These are phyloP conservation scores for Zootoca vivipara DNA, from an alignment of 2,113 vertebrate genomes.

Conservation along the genomic window DNA sequence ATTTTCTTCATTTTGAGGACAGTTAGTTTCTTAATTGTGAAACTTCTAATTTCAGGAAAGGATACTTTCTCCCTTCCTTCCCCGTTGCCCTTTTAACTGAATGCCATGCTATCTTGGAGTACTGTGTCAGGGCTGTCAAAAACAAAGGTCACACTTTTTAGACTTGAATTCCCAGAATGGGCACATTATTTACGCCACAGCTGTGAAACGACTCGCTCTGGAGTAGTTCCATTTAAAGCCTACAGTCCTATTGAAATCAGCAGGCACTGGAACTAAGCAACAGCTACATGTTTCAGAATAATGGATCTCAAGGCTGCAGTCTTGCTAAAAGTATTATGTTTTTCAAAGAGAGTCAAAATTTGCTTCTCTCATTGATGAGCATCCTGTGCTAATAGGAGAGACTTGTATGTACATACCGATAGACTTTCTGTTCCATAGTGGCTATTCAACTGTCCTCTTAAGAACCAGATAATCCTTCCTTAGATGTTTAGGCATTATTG, in stretches of 20 bases:
- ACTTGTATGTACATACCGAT: background rate
- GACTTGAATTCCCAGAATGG: slow-evolving; percentile 26
- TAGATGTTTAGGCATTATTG: background rate
- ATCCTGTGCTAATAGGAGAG: background rate
- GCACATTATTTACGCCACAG: slow-evolving; percentile 6
- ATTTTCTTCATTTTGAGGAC: slow-evolving; percentile 20
- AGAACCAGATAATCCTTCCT: background rate
- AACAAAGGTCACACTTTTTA: slow-evolving; percentile 33
- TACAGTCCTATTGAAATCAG: background rate
- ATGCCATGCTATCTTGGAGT: slow-evolving; percentile 15
- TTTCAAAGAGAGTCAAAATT: slow-evolving; percentile 3
- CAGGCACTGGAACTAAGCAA: background rate
- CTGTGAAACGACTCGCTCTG: background rate
- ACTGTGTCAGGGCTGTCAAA: slow-evolving; percentile 35
- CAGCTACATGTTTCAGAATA: background rate
- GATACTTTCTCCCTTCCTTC: background rate
- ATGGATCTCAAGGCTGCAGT: background rate
- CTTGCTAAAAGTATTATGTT: background rate
- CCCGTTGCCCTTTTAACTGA: background rate
- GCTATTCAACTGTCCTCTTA: background rate
- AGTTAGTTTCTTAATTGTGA: slow-evolving; percentile 16
- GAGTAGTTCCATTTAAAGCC: slow-evolving; percentile 3
- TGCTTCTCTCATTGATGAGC: background rate
- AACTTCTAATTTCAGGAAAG: slow-evolving; percentile 29
- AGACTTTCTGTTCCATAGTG: background rate